Conservation (phyloP, 2,888 invertebrate species). For the Euplagia quadripunctaria region DNA sequence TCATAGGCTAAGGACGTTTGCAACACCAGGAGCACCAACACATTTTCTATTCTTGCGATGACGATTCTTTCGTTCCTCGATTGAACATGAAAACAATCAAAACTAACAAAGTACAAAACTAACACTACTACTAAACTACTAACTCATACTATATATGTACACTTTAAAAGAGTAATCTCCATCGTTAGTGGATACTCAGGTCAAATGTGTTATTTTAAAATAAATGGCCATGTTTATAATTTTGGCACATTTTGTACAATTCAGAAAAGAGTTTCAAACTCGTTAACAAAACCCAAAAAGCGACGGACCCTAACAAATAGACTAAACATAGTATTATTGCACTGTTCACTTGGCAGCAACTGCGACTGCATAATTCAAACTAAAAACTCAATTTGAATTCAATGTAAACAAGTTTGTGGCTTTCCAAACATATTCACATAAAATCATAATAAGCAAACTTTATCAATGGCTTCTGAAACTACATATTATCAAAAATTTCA, state of each 20-base stretch:
- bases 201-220: background rate
- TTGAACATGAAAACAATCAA: background rate
- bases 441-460: constrained; percentile 82
- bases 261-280: constrained; percentile 40
- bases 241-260: background rate
- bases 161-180: background rate
- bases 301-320: constrained; percentile 43
- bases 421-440: constrained; percentile 79
- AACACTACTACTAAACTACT: background rate
- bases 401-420: constrained; percentile 81
- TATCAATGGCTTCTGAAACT: constrained; percentile 73
- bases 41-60: background rate
- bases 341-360: constrained; percentile 73
- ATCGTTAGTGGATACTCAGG: background rate
- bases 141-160: background rate
- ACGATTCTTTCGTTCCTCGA: no score
- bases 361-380: constrained; percentile 79
- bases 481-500: constrained; percentile 52
- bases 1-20: no score
- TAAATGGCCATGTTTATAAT: background rate
- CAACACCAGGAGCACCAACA: background rate
- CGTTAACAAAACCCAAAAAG: constrained; percentile 37
- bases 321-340: constrained; percentile 50
- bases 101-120: background rate
- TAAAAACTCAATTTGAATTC: constrained; percentile 80